Evolutionary conservation across 1,140 invertebrate species (phyloP).

Genomic region (Phortica variegata): DNA sequence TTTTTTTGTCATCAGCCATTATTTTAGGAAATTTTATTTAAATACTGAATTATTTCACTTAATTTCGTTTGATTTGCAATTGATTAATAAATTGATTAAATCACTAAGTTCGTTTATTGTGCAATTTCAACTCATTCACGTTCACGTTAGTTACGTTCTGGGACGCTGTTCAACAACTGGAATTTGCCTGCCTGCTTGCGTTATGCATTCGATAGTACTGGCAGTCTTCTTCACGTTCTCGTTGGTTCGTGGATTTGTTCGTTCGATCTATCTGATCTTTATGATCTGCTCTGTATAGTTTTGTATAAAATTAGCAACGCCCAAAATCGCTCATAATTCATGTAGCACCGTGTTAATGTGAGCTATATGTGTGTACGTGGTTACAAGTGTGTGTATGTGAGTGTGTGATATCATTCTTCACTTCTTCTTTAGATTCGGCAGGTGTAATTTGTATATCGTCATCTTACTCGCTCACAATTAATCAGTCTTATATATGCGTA

Average conservation of each 20-base stretch:
- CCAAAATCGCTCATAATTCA: slow-evolving; percentile 19
- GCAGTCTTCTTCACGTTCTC: slow-evolving; percentile 27
- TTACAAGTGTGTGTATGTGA: slow-evolving; percentile 16
- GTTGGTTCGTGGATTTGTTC: slow-evolving; percentile 18
- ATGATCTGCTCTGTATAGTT: too few species aligned
- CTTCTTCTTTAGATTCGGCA: slow-evolving; percentile 35
- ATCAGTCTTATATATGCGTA: not conserved
- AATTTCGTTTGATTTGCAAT: slow-evolving; percentile 15
- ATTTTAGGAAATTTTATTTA: not conserved
- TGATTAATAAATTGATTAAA: not conserved
- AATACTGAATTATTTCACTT: slow-evolving; percentile 3
- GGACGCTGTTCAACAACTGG: slow-evolving; percentile 47
- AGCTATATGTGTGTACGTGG: slow-evolving; percentile 22
- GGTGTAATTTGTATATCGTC: slow-evolving; percentile 30
- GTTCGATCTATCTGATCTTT: too few species aligned
- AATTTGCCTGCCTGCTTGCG: too few species aligned
- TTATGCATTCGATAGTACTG: slow-evolving; percentile 48
- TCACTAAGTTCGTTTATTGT: not conserved
- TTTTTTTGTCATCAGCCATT: slow-evolving; percentile 54
- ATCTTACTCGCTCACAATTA: slow-evolving; percentile 3
- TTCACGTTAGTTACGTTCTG: slow-evolving; percentile 34
- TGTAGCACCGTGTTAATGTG: slow-evolving; percentile 26
- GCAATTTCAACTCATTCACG: slow-evolving; percentile 15
- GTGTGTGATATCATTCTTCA: slow-evolving; percentile 43
- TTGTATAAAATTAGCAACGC: slow-evolving; percentile 43